Conservation (phyloP, 2,888 invertebrate species). For the Leptopilina syphax region DNA sequence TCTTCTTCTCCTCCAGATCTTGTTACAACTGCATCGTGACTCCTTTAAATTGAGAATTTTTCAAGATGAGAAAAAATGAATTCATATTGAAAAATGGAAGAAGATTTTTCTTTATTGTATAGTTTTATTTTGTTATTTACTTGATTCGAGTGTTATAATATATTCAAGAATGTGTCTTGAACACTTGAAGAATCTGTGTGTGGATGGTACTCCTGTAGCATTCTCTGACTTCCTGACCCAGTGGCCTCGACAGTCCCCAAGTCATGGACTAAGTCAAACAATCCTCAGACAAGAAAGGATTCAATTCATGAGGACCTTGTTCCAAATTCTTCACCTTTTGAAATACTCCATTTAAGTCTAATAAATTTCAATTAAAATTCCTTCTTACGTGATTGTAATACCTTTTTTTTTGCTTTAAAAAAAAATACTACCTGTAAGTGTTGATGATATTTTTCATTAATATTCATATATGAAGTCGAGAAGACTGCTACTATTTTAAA, state of each 20-base stretch:
- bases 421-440: too few species aligned
- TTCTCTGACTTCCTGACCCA: conserved; percentile 63
- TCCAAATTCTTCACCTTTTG: conserved; percentile 7
- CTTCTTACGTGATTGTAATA: background rate
- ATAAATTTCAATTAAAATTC: background rate
- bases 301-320: conserved; percentile 2
- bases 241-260: conserved; percentile 61
- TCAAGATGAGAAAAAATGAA: background rate
- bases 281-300: conserved; percentile 12
- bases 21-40: background rate
- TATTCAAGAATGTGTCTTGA: conserved; percentile 37
- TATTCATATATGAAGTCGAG: too few species aligned
- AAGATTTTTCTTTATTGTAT: background rate
- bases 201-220: conserved; percentile 23
- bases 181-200: conserved; percentile 34
- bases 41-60: background rate
- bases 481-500: too few species aligned
- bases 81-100: too few species aligned
- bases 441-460: too few species aligned
- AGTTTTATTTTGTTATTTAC: conserved; percentile 43
- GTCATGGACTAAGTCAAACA: conserved; percentile 19
- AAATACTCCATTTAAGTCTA: background rate
- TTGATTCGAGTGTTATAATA: conserved; percentile 7
- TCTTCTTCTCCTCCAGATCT: background rate
- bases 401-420: background rate